Percentiles rank a stretch among this genome's conserved stretches.
Conservation (phyloP, 2,113 vertebrate species). For the Osmerus mordax region DNA sequence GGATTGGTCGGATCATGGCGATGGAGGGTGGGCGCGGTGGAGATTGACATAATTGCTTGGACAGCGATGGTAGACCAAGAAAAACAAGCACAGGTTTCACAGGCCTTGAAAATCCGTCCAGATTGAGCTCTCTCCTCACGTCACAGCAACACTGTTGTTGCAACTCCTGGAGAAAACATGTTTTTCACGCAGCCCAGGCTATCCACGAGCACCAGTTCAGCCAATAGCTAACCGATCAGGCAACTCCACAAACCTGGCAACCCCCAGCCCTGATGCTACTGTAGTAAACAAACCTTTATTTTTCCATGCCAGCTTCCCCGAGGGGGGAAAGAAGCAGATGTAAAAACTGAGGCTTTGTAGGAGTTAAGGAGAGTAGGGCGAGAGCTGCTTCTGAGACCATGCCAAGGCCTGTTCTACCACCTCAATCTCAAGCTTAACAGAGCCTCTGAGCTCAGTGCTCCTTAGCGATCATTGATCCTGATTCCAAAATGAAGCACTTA, state of each 20-base stretch:
- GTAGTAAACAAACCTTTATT: no score
- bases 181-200: conserved; percentile 33
- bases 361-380: no score
- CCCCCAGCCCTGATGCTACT: not conserved
- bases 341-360: no score
- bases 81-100: conserved; percentile 63
- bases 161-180: conserved; percentile 53
- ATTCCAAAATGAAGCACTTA: conserved; percentile 65
- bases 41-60: conserved; percentile 51
- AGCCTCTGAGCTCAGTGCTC: conserved; percentile 52
- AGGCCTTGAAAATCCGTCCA: conserved; percentile 35
- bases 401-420: conserved; percentile 50
- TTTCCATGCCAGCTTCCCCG: no score
- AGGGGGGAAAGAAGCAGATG: no score
- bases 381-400: no score
- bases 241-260: not conserved
- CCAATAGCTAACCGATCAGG: not conserved
- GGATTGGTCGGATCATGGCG: conserved; percentile 66
- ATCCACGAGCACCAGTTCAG: no score
- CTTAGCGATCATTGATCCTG: conserved; percentile 63
- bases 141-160: conserved; percentile 31
- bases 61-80: conserved; percentile 39
- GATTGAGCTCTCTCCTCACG: conserved; percentile 47
- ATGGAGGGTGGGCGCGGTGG: conserved; percentile 38
- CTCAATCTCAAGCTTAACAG: conserved; percentile 35